Evolutionary conservation across 2,113 vertebrate species (phyloP).

Genomic region (Prochilodus magdalenae): DNA sequence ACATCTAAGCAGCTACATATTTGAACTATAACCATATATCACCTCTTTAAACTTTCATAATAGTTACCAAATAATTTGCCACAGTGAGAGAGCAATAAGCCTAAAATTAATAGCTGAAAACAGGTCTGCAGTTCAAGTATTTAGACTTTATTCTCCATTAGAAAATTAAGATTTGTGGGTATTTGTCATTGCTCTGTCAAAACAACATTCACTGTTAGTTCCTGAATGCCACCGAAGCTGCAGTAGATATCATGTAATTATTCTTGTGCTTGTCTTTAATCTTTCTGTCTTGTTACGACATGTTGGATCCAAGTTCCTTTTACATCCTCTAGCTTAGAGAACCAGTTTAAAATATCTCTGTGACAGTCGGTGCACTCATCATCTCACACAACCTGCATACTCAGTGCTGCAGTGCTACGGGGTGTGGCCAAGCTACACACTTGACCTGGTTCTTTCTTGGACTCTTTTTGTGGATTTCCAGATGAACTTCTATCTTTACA

Average conservation of each 20-base stretch:
- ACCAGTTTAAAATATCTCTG: slow-evolving; percentile 4
- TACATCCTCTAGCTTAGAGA: neutral
- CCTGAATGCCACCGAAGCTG: neutral
- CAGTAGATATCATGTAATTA: slow-evolving; percentile 19
- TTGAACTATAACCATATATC: no score
- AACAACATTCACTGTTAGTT: neutral
- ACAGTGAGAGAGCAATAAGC: no score
- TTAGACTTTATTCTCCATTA: no score
- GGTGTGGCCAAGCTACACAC: slow-evolving; percentile 14
- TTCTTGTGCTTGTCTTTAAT: slow-evolving; percentile 15
- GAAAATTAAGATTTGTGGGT: no score
- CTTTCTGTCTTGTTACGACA: slow-evolving; percentile 40
- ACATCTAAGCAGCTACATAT: neutral
- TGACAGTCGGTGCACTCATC: neutral
- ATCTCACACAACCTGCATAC: neutral
- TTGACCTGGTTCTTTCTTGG: neutral
- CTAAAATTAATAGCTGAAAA: no score
- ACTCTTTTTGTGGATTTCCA: neutral
- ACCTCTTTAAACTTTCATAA: no score
- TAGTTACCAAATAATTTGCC: no score
- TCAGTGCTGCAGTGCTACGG: slow-evolving; percentile 18
- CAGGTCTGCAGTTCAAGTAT: no score
- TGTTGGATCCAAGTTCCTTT: neutral
- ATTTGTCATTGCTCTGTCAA: neutral
- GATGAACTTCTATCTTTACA: neutral